These are phyloP conservation scores for Gadopsis bispinosus DNA, from an alignment of 2,797 vertebrate species.

Conservation along the genomic window DNA sequence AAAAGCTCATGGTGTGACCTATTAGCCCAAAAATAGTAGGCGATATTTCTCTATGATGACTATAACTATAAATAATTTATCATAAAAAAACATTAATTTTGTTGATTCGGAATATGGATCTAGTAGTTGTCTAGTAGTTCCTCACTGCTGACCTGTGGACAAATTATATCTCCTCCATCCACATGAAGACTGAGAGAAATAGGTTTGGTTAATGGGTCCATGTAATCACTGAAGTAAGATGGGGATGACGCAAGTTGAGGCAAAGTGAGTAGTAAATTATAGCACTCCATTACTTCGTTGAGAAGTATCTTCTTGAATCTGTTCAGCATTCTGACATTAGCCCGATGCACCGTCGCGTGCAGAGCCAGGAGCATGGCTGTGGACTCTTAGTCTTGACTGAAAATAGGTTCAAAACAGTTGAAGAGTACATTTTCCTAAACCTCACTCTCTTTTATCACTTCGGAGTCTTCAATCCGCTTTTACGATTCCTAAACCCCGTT, in stretches of 20 bases:
- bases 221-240: too few relatives aligned
- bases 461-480: slow-evolving; percentile 26
- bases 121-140: too few relatives aligned
- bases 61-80: not conserved
- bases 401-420: not conserved
- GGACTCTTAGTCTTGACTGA: not conserved
- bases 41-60: not conserved
- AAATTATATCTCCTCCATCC: too few relatives aligned
- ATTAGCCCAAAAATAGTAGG: not conserved
- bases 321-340: not conserved
- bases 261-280: not conserved
- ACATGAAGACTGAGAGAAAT: too few relatives aligned
- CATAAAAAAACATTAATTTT: not conserved
- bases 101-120: not conserved
- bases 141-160: too few relatives aligned
- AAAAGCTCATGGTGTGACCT: not conserved
- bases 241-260: not conserved
- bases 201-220: too few relatives aligned
- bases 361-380: not conserved
- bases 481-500: slow-evolving; percentile 19
- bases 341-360: not conserved
- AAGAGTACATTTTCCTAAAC: not conserved
- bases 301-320: not conserved
- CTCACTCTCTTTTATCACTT: slow-evolving; percentile 11
- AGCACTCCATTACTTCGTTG: not conserved